Percentiles rank a stretch among this genome's conserved stretches.
Evolutionary conservation across 1,140 invertebrate genomes (phyloP).

Genomic region (Acyrthosiphon pisum): DNA sequence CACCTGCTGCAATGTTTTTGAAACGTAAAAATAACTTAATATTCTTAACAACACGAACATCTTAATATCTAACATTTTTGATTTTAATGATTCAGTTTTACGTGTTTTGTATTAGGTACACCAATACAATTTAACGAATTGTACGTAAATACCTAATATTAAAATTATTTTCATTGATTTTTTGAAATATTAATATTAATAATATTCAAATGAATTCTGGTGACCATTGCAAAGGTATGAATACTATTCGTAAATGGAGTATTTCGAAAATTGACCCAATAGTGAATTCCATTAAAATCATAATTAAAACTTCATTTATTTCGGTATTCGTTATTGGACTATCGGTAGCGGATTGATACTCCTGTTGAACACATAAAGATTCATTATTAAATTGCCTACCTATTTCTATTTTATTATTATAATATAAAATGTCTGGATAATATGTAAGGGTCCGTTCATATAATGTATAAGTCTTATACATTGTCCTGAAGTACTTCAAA

Average conservation of each 20-base stretch:
- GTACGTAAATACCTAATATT: neutral
- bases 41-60: neutral
- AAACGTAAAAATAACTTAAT: neutral
- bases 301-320: neutral
- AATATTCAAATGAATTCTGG: neutral
- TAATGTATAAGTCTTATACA: neutral
- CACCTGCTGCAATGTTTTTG: neutral
- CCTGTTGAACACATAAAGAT: neutral
- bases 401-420: neutral
- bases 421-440: neutral
- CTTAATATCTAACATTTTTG: neutral
- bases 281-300: neutral
- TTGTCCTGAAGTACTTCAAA: too few species aligned
- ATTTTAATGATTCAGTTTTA: neutral
- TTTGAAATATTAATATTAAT: neutral
- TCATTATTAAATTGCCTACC: neutral
- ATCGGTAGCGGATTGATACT: too few species aligned
- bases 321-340: neutral
- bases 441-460: too few species aligned
- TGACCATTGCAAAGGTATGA: neutral
- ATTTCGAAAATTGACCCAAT: neutral
- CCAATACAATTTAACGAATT: neutral
- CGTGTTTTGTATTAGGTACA: neutral
- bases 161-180: neutral
- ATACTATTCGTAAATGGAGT: neutral